These are phyloP conservation scores for Ptychodera flava DNA, from an alignment of 35 echinoderm and acorn worm genomes.

Conservation along the genomic window DNA sequence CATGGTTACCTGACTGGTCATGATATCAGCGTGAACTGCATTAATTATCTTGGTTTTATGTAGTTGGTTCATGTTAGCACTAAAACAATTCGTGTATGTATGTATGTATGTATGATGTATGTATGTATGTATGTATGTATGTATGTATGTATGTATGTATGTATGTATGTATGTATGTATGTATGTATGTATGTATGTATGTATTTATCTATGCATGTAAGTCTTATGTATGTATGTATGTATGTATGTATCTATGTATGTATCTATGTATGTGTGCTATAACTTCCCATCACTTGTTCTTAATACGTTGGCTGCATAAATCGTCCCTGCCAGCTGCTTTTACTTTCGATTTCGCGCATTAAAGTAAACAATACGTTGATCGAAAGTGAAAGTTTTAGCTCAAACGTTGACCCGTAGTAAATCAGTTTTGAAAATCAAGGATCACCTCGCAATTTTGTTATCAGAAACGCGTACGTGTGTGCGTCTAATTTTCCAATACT, in stretches of 20 bases:
- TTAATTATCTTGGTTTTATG: too few relatives aligned
- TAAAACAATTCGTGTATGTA: neutral
- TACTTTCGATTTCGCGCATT: too few relatives aligned
- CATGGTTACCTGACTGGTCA: too few relatives aligned
- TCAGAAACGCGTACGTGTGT: too few relatives aligned
- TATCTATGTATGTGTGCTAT: neutral
- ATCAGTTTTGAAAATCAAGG: too few relatives aligned
- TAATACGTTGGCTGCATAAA: neutral
- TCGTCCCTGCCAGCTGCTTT: too few relatives aligned
- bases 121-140: neutral
- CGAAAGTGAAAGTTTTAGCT: too few relatives aligned
- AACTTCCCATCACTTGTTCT: neutral
- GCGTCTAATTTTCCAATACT: too few relatives aligned
- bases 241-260: neutral
- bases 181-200: neutral
- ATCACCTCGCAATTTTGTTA: too few relatives aligned
- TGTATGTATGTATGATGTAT: neutral
- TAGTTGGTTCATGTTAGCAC: neutral
- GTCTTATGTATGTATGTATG: conserved; percentile 1
- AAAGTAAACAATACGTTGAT: too few relatives aligned
- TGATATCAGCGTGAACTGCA: too few relatives aligned
- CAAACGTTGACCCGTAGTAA: too few relatives aligned
- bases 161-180: conserved; percentile 2
- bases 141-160: conserved; percentile 2
- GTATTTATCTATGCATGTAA: neutral